Base-by-base conservation (phyloP, 2,888 invertebrate species). In the Nemurella pictetii region DNA sequence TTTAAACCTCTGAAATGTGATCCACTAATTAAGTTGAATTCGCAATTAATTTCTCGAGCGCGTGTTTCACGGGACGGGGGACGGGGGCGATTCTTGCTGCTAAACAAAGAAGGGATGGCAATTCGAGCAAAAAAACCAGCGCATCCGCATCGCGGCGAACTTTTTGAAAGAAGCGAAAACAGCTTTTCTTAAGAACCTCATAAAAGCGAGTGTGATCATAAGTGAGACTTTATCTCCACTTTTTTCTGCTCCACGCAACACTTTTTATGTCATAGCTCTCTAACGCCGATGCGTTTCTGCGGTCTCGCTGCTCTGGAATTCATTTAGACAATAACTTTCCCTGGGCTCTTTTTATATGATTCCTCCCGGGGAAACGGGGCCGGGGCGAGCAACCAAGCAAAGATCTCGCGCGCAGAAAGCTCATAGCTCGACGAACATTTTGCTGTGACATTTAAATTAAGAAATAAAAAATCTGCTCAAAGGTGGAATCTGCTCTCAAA, bases 201-300 rank as follows among this genome's bases (percentile, higher is more conserved):
- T 75, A 75, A 75, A 75, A 75, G 12, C 55, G 9, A 20, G 28
- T 75, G 75, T 28, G 75, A 75, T 75, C 20, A 75, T 75, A 75
- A 75, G 75, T 75, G 75, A 75, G 0, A 0, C n/a, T 75, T 75
- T 75, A 75, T 75, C 75, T 75, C 28, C 75, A 0, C 28, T 28
- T 75, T n/a, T 26, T 55, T 75, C 75, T 2, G 12, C 75, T 75
- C 27, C 15, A 7, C 9, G 55, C 15, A 1, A 15, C 20, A 55
- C 55, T 55, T 55, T 55, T 55, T 55, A 55, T 55, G 55, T 7
- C n/a, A n/a, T n/a, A n/a, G 55, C 9, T 55, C 55, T 7, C 55
- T 55, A 55, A 55, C 20, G 55, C 55, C 55, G 20, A 20, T 55
- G 55, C 20, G 55, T 55, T 55, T 55, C 55, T 55, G 9, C 55